A percentile compares a stretch with the other conserved stretches of the same genome.
These are phyloP conservation scores for Platalea minor DNA, from an alignment of 2,797 vertebrate genomes.

Conservation along the genomic window DNA sequence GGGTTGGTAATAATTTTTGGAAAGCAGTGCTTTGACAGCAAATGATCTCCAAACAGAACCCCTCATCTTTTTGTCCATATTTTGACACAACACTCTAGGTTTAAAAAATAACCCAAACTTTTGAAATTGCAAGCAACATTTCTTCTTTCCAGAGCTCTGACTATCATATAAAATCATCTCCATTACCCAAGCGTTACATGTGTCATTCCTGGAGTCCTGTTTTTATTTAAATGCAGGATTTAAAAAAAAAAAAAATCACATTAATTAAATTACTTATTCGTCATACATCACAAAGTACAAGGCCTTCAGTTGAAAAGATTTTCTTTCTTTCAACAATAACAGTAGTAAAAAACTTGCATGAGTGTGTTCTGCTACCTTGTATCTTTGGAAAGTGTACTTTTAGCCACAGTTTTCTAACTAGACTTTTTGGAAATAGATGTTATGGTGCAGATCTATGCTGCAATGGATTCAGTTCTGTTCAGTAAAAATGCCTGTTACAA, in stretches of 20 bases:
- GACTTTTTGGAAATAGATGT: neutral
- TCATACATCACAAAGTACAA: constrained; percentile 15
- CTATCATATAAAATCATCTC: neutral
- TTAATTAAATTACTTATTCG: constrained; percentile 46
- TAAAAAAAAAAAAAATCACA: neutral
- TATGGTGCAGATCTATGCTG: neutral
- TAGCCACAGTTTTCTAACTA: neutral
- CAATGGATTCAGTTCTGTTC: neutral
- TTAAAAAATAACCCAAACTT: neutral
- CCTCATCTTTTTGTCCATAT: neutral
- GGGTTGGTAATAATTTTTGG: neutral
- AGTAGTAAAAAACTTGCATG: neutral
- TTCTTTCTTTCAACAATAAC: neutral
- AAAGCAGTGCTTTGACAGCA: neutral
- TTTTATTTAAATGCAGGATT: neutral
- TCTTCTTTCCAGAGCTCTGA: neutral
- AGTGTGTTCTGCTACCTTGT: neutral
- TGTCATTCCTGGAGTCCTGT: neutral
- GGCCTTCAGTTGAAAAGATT: neutral
- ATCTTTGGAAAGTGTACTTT: neutral
- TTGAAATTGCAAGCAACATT: neutral
- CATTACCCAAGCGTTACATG: neutral
- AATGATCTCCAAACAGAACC: neutral
- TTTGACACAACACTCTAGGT: neutral
- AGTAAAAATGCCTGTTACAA: neutral